These are phyloP conservation scores for Triplophysa bombifrons DNA, from an alignment of 2,797 vertebrate species.

Conservation along the genomic window DNA sequence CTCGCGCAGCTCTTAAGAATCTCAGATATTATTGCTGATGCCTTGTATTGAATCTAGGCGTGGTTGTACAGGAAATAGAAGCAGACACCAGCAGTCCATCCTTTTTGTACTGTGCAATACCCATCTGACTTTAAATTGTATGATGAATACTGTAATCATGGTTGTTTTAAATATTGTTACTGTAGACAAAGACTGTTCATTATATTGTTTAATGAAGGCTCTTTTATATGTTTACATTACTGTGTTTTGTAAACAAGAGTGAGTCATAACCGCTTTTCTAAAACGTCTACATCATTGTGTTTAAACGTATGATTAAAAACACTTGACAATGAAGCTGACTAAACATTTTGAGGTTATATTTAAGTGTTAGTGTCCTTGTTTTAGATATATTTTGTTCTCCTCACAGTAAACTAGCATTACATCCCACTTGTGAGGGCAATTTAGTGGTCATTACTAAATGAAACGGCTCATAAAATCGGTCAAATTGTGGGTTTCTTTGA, in stretches of 20 bases:
- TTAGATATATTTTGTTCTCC: too few species aligned
- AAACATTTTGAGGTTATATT: constrained; percentile 9
- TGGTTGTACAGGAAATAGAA: too few species aligned
- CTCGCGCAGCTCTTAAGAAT: not conserved
- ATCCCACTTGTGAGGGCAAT: too few species aligned
- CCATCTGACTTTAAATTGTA: not conserved
- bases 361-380: not conserved
- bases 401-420: too few species aligned
- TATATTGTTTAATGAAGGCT: constrained; percentile 4
- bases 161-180: not conserved
- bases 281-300: not conserved
- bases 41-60: not conserved
- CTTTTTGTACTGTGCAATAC: not conserved
- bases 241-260: constrained; percentile 8
- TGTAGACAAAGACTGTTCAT: not conserved
- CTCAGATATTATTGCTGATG: not conserved
- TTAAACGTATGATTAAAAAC: not conserved
- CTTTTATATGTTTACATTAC: constrained; percentile 3
- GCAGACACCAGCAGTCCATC: not conserved
- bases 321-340: not conserved
- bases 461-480: too few species aligned
- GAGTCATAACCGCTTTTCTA: not conserved
- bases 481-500: too few species aligned
- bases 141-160: not conserved
- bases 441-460: too few species aligned